A percentile compares a stretch with the other conserved stretches of the same genome.
These are phyloP conservation scores for Antechinus stuartii DNA, from an alignment of 2,113 vertebrate genomes.

Conservation along the genomic window DNA sequence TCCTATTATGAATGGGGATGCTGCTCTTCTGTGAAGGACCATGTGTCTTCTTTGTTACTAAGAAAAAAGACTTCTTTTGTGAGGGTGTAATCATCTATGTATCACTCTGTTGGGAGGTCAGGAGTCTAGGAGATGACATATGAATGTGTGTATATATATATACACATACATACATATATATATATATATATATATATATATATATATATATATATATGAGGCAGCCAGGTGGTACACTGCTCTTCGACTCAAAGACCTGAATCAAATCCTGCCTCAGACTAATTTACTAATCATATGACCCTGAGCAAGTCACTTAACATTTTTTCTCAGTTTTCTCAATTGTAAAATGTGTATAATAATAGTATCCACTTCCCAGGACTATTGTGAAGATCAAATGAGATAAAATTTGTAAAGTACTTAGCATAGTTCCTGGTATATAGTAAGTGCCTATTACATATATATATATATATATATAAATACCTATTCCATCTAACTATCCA, in stretches of 20 bases:
- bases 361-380: background rate
- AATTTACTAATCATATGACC: background rate
- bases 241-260: background rate
- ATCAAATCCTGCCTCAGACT: background rate
- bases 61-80: background rate
- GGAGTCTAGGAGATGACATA: background rate
- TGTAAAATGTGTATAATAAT: background rate
- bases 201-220: background rate
- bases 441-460: background rate
- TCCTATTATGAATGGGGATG: background rate
- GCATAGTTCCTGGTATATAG: background rate
- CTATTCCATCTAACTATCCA: background rate
- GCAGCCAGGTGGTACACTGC: background rate
- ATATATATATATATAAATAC: background rate
- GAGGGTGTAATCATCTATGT: background rate
- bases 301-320: background rate
- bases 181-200: fast-evolving
- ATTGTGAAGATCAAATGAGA: background rate
- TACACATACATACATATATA: too few species aligned
- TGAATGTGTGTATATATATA: background rate
- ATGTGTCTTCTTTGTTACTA: background rate
- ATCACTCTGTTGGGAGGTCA: background rate
- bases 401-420: background rate
- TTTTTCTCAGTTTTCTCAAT: background rate
- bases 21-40: background rate